Base-by-base conservation (phyloP, 2,888 invertebrate species). In the Uloborus plumipes region DNA sequence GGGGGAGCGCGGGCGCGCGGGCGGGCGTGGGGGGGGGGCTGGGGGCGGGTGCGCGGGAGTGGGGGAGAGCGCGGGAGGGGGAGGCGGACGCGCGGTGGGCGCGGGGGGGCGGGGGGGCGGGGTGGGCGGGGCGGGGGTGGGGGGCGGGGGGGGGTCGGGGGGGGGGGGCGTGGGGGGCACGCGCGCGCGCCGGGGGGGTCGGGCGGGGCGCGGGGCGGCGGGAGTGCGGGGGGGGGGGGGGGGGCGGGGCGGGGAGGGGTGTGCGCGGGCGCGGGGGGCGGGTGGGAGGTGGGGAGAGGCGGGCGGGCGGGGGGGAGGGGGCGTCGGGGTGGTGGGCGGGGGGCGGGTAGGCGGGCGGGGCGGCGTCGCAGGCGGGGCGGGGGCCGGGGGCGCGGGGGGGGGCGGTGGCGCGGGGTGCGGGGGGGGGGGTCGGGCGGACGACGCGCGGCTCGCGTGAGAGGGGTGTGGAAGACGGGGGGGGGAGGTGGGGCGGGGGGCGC, bases 191-290 rank as follows among this genome's bases (percentile, higher is more conserved):
- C 20, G 39, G 3, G 9, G 20, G 6, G 49, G 39, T n/a, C 1
- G 20, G 47, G 39, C 31, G 14, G 55, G 11, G 50, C 15, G 22
- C 11, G 69, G 58, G 26, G 26, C n/a, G 4, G 50, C 22, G 26
- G 58, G 69, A 15, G 55, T 39, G 6, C 26, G 58, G 49, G 58
- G 39, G 18, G 39, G 49, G n/a, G 39, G 58, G 15, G 58, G 70
- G 18, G 58, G 51, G 7, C 58, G 53, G 11, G 31, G 49, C 0
- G 55, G 20, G 1, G 70, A 31, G n/a, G 18, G 18, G 13, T 14
- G 16, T n/a, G 22, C 16, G 11, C 39, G 31, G 16, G 16, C n/a
- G 15, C 58, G 58, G 51, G 16, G 15, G 18, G 55, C 13, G 2
- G 26, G 18, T 15, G 18, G 59, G 18, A 18, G 18, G 59, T 14